These are phyloP conservation scores for Fregata magnificens DNA, from an alignment of 2,113 vertebrate species.

Conservation along the genomic window DNA sequence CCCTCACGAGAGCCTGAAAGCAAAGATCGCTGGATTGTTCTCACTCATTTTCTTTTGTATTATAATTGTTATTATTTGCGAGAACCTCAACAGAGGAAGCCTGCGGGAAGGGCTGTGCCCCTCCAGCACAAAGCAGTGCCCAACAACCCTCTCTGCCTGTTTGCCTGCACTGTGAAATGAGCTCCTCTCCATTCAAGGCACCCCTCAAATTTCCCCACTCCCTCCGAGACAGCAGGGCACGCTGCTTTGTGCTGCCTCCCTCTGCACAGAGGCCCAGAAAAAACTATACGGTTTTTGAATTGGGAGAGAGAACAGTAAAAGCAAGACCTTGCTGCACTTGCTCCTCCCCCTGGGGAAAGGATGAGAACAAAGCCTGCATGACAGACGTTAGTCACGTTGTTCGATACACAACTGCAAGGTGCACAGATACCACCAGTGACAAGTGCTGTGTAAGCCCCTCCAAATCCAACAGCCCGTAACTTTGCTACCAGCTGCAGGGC, in stretches of 20 bases:
- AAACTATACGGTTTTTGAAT: background rate
- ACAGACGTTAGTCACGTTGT: rapidly evolving
- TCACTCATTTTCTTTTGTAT: background rate
- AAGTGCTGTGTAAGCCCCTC: rapidly evolving
- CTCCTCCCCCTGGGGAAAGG: background rate
- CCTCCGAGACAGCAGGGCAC: background rate
- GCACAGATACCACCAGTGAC: rapidly evolving
- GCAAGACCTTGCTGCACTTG: background rate
- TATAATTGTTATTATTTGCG: background rate
- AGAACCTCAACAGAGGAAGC: background rate
- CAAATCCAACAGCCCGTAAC: background rate
- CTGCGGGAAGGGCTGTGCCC: background rate
- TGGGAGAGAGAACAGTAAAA: background rate
- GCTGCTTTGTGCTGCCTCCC: background rate
- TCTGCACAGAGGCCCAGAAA: background rate
- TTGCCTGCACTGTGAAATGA: background rate
- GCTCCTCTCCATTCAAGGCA: background rate
- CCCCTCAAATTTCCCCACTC: background rate
- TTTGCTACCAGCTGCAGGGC: background rate
- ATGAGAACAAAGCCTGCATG: background rate
- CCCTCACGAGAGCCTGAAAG: background rate
- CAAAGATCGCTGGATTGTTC: background rate
- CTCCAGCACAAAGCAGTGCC: background rate
- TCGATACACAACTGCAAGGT: background rate
- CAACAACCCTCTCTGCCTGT: background rate